Conservation (phyloP, 2,797 vertebrate species). For the Bradypodion ventrale region DNA sequence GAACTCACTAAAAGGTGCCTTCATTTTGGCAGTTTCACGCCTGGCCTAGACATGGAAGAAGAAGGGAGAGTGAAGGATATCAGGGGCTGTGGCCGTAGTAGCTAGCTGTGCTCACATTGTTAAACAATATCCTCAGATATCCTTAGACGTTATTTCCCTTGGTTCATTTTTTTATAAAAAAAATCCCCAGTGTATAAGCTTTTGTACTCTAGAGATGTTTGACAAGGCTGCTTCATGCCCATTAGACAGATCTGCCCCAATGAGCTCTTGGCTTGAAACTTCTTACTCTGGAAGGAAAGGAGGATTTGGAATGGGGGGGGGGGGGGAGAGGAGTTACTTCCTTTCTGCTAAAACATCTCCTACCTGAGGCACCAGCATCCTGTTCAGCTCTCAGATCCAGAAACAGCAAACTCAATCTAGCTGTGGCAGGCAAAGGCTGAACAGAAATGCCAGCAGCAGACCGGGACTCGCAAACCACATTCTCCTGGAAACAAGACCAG, state of each 20-base stretch:
- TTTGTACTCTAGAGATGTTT: neutral
- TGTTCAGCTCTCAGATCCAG: conserved; percentile 73
- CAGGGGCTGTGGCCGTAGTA: too few relatives aligned
- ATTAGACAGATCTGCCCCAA: conserved; percentile 36
- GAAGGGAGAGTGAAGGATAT: too few relatives aligned
- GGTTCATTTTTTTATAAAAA: conserved; percentile 3
- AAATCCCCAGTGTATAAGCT: neutral
- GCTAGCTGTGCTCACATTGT: too few relatives aligned
- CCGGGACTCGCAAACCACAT: conserved; percentile 74
- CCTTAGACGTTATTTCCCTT: neutral
- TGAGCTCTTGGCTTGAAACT: conserved; percentile 55
- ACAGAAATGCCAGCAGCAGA: conserved; percentile 71
- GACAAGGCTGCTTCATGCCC: conserved; percentile 11
- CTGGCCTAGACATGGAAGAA: too few relatives aligned
- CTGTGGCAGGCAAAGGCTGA: conserved; percentile 72
- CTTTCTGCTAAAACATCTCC: conserved; percentile 71
- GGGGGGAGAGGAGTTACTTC: conserved; percentile 64
- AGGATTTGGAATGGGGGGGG: conserved; percentile 45
- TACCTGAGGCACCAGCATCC: conserved; percentile 78
- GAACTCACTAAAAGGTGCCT: too few relatives aligned
- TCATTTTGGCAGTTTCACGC: too few relatives aligned
- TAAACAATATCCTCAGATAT: neutral
- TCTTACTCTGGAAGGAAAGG: conserved; percentile 57
- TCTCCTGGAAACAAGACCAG: conserved; percentile 67
- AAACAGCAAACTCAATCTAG: conserved; percentile 81